These are phyloP conservation scores for Kryptolebias ocellatus DNA, from an alignment of 2,797 vertebrate species.

Conservation along the genomic window DNA sequence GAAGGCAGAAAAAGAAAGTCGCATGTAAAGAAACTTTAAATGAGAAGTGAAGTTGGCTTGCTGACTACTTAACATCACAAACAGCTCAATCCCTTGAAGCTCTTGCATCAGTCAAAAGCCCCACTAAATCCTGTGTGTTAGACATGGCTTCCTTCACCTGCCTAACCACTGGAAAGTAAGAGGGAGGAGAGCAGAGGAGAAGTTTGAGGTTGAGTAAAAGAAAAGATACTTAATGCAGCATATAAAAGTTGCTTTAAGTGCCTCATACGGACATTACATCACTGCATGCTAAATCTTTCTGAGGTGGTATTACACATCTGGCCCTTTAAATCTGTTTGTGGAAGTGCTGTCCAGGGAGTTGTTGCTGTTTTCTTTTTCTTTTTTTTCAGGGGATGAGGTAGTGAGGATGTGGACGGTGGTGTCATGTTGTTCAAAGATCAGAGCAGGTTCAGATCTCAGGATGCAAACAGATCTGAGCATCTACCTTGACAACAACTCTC, in stretches of 20 bases:
- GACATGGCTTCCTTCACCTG: slow-evolving; percentile 66
- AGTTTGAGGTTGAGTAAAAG: slow-evolving; percentile 4
- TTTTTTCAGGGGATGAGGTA: neutral
- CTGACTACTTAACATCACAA: slow-evolving; percentile 63
- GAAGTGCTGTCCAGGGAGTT: neutral
- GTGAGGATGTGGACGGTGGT: neutral
- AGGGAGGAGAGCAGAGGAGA: slow-evolving; percentile 20
- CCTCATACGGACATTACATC: neutral
- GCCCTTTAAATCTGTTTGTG: slow-evolving; percentile 15
- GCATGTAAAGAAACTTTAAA: slow-evolving; percentile 60
- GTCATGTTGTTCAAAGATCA: slow-evolving; percentile 42
- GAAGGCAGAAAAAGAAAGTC: slow-evolving; percentile 28
- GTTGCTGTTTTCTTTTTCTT: slow-evolving; percentile 13
- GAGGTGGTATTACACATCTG: slow-evolving; percentile 18
- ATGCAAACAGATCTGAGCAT: slow-evolving; percentile 41
- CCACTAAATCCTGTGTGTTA: slow-evolving; percentile 58
- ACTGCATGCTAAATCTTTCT: neutral
- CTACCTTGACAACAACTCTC: slow-evolving; percentile 51
- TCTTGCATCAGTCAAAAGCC: slow-evolving; percentile 67
- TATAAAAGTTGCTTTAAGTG: neutral
- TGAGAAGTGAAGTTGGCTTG: slow-evolving; percentile 45
- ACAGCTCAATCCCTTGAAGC: slow-evolving; percentile 68
- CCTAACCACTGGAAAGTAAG: slow-evolving; percentile 45
- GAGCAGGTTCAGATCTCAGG: slow-evolving; percentile 46
- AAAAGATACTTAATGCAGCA: slow-evolving; percentile 20